phyloP scores from a whole-genome alignment of 2,113 vertebrate species.

The Choloepus hoffmanni region DNA sequence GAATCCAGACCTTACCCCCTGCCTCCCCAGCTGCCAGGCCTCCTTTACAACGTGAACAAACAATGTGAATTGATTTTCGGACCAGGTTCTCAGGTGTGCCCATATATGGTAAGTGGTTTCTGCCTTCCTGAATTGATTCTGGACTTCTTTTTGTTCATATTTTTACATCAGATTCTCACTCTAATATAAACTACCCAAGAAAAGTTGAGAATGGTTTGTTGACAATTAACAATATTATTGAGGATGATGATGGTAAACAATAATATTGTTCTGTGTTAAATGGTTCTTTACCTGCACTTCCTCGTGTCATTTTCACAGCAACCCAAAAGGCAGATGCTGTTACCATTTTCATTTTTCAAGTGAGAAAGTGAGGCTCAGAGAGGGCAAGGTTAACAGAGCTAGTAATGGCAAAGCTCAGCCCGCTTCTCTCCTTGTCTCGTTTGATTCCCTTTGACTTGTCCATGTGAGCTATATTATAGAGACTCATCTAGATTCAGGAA shows the following conservation, averaged over 20 bases:
- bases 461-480: neutral
- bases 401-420: neutral
- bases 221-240: rapidly evolving
- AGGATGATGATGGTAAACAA: no score
- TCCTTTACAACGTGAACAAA: constrained; percentile 97
- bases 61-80: constrained; percentile 99
- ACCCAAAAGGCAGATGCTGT: neutral
- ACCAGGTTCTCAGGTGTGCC: constrained; percentile 97
- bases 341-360: neutral
- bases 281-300: neutral
- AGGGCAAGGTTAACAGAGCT: neutral
- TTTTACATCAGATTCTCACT: neutral
- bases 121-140: neutral
- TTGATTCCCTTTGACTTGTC: neutral
- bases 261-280: rapidly evolving
- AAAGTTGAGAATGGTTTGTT: neutral
- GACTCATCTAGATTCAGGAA: neutral
- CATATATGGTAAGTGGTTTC: constrained; percentile 96
- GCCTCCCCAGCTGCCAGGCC: constrained; percentile 95
- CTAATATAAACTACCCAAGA: neutral
- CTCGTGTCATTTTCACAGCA: rapidly evolving
- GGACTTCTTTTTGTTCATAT: constrained; percentile 47
- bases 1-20: constrained; percentile 93
- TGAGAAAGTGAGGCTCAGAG: neutral
- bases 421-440: neutral